Evolutionary conservation across 1,140 invertebrate genomes (phyloP).

Genomic region (Drosophila nigromelanica): DNA sequence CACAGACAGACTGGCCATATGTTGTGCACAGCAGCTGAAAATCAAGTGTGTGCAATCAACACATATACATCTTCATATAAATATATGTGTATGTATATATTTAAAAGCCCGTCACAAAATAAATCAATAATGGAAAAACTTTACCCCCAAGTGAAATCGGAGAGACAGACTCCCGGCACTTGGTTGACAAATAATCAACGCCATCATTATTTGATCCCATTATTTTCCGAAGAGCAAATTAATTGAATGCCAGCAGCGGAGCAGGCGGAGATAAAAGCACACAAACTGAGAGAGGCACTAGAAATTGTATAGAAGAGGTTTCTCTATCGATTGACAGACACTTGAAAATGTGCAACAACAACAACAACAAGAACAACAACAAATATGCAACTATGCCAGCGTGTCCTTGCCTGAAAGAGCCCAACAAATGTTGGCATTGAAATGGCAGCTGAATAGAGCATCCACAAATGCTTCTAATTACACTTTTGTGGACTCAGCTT

Average conservation of each 20-base stretch:
- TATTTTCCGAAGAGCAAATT: conserved; percentile 53
- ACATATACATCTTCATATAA: conserved; percentile 7
- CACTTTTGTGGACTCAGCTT: conserved; percentile 36
- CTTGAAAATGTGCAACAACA: conserved; percentile 3
- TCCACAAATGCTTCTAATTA: conserved; percentile 42
- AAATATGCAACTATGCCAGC: conserved; percentile 8
- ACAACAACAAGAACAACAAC: background rate
- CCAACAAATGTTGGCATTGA: conserved; percentile 40
- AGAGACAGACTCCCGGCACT: conserved; percentile 3
- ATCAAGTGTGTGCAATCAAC: conserved; percentile 73
- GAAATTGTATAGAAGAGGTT: conserved; percentile 8
- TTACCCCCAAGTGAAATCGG: conserved; percentile 13
- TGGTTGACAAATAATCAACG: conserved; percentile 27
- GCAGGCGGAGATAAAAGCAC: conserved; percentile 3
- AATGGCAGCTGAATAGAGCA: conserved; percentile 17
- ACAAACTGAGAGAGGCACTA: background rate
- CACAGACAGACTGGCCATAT: conserved; percentile 30
- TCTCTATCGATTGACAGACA: conserved; percentile 34
- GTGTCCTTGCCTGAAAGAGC: conserved; percentile 18
- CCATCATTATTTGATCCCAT: conserved; percentile 54
- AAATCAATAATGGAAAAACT: conserved; percentile 70
- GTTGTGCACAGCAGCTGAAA: conserved; percentile 45
- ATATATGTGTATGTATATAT: conserved; percentile 7
- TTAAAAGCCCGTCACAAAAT: conserved; percentile 32
- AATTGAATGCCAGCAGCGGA: conserved; percentile 62